Base-by-base conservation (phyloP, 2,113 vertebrate species). In the Cebus imitator region DNA sequence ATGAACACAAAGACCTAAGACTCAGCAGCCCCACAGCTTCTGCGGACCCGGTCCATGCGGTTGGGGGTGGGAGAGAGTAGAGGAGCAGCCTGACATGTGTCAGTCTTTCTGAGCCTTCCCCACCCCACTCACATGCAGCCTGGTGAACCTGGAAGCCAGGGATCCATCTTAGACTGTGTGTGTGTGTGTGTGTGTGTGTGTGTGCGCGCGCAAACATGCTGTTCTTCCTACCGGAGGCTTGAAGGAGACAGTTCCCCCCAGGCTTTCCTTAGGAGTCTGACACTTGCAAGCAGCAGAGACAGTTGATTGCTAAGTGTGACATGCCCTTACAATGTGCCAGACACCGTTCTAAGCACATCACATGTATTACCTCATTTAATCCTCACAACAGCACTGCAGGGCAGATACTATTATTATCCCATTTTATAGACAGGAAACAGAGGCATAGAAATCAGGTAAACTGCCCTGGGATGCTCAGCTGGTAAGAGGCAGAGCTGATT, bases 191-290 rank as follows among this genome's bases (percentile, higher is more conserved):
- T 8, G 61, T 27, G 52, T 4, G 57, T 9, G 52, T 1, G 48
- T 12, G 21, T 21, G 1, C 27, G 21, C 21, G 1, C 27, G 2
- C 43, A 3, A 45, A 70, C 18, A 30, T 18, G 5, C 2, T 16
- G 20, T 21, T 52, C 35, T 92, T 92, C 32, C 30, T 40, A 3
- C 17, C 30, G 45, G 55, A 64, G 25, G 66, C 17, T 75, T 66
- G 50, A 21, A 83, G 45, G 58, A 85, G 66, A 93, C 16, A 84
- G 45, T 83, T 75, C n/a, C 21, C 16, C n/a, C 40, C 0, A 17
- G n/a, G 35, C 11, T 80, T 20, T 20, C 6, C 45, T 16, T 35
- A 85, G 55, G 55, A 72, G 78, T n/a, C 43, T 8, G 32, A n/a
- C 48, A 27, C 0, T 21, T 83, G 37, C 84, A 27, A 27, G n/a